Evolutionary conservation across 1,140 invertebrate genomes (phyloP).

Genomic region (Drosophila repleta): DNA sequence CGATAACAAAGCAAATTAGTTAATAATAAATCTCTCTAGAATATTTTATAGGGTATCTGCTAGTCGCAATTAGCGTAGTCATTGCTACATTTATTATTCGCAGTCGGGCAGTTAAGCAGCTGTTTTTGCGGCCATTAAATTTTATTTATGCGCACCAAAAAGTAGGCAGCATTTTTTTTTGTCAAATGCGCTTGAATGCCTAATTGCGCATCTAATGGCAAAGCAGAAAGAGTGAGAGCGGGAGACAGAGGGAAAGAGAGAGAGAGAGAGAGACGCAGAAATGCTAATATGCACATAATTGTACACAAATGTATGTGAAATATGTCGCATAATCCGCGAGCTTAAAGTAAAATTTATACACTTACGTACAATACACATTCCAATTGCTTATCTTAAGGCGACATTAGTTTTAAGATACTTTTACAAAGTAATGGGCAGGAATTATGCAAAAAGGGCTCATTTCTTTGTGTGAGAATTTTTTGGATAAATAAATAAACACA

Average conservation of each 20-base stretch:
- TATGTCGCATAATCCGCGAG: slow-evolving; percentile 27
- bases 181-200: slow-evolving; percentile 42
- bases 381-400: neutral
- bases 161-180: slow-evolving; percentile 14
- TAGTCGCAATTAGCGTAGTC: slow-evolving; percentile 2
- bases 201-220: slow-evolving; percentile 65
- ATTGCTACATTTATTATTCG: slow-evolving; percentile 8
- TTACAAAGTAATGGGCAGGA: too few species aligned
- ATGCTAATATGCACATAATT: slow-evolving; percentile 45
- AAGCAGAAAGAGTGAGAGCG: slow-evolving; percentile 3
- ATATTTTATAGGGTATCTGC: slow-evolving; percentile 1
- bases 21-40: neutral
- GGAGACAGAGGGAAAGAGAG: neutral
- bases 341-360: slow-evolving; percentile 19
- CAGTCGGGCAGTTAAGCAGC: slow-evolving; percentile 45
- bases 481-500: neutral
- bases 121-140: slow-evolving; percentile 70
- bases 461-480: neutral
- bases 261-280: neutral
- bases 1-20: neutral
- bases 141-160: slow-evolving; percentile 66
- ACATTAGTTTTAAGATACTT: neutral
- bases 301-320: slow-evolving; percentile 29
- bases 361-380: slow-evolving; percentile 10
- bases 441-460: neutral